A percentile compares a stretch with the other conserved stretches of the same genome.
Evolutionary conservation across 1,140 invertebrate species (phyloP).

Genomic region (Proctacanthus coquilletti): DNA sequence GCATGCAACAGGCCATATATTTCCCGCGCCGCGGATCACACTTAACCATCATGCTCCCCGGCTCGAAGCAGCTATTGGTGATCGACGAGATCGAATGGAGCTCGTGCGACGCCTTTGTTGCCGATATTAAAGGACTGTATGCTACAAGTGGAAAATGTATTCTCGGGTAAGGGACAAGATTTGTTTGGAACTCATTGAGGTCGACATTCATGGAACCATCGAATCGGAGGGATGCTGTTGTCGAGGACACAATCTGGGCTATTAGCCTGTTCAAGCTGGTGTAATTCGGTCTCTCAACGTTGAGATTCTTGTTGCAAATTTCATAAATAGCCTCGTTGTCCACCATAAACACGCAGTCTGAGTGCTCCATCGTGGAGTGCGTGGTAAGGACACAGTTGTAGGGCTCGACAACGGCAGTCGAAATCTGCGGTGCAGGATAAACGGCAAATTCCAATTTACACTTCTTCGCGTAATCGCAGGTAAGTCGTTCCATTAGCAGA

Average conservation of each 20-base stretch:
- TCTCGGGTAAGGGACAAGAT: conserved; percentile 55
- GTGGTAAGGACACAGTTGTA: conserved; percentile 72
- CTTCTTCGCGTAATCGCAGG: conserved; percentile 46
- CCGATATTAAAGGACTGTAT: conserved; percentile 59
- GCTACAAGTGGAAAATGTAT: conserved; percentile 65
- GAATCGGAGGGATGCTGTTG: conserved; percentile 67
- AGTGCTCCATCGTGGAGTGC: conserved; percentile 58
- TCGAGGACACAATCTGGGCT: conserved; percentile 52
- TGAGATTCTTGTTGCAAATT: conserved; percentile 53
- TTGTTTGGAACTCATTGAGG: conserved; percentile 66
- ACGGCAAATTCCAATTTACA: conserved; percentile 55
- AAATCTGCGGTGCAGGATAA: conserved; percentile 59
- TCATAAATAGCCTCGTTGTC: conserved; percentile 79
- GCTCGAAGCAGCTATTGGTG: conserved; percentile 64
- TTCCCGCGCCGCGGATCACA: conserved; percentile 51
- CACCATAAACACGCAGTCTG: conserved; percentile 68
- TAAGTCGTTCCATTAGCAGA: conserved; percentile 46
- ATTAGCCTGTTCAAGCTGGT: conserved; percentile 60
- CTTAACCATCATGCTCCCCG: conserved; percentile 68
- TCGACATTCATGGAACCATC: conserved; percentile 73
- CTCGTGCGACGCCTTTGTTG: conserved; percentile 54
- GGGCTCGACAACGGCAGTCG: conserved; percentile 73
- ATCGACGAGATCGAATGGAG: conserved; percentile 51
- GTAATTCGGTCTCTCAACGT: conserved; percentile 55
- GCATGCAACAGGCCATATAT: conserved; percentile 63